Evolutionary conservation across 2,113 vertebrate genomes (phyloP), one percentile per base, ranked within the genome.

Genomic region (Burhinus bistriatus): DNA sequence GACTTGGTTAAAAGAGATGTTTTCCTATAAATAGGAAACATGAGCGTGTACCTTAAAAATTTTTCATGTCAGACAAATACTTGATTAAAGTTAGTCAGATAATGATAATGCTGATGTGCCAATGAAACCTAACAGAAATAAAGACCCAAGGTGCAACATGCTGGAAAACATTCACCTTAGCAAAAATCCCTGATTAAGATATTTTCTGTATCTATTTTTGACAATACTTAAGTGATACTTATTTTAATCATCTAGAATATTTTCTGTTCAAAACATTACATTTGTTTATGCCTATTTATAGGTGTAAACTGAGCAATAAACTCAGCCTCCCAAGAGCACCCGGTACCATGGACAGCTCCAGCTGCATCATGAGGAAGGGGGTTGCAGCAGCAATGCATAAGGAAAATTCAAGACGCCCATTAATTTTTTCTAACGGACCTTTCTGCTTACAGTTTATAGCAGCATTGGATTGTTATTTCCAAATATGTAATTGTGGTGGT

Each of bases 291-390:
- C 19, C 15, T 61, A 5, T 15, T 54, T 23, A 12, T 5, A 36
- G 27, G 13, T 51, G 32, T 25, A 59, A 91, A 45, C 9, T 0
- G 1, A 44, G 5, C 16, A 38, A 44, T n/a, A 61, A 70, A 8
- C 4, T 30, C 13, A 9, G 66, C 4, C 36, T 61, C 34, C 23
- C 20, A 2, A 26, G 27, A 17, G 34, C 7, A 1, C 3, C 0
- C 0, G 15, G 89, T 76, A 96, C 97, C 93, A 82, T 13, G 96
- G 97, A 97, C 85, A 97, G 95, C 88, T 93, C 93, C 92, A 45
- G 26, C 23, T 5, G 57, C 52, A 7, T 1, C 70, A 14, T 1
- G 1, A 34, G 4, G 6, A 45, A 12, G 16, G 2, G 22, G 4
- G 34, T 25, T 2, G 2, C 19, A 15, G 19, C 0, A 5, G 34